Evolutionary conservation across 2,113 vertebrate species (phyloP), one percentile per base, ranked within the genome.

Genomic region (Ornithorhynchus anatinus): DNA sequence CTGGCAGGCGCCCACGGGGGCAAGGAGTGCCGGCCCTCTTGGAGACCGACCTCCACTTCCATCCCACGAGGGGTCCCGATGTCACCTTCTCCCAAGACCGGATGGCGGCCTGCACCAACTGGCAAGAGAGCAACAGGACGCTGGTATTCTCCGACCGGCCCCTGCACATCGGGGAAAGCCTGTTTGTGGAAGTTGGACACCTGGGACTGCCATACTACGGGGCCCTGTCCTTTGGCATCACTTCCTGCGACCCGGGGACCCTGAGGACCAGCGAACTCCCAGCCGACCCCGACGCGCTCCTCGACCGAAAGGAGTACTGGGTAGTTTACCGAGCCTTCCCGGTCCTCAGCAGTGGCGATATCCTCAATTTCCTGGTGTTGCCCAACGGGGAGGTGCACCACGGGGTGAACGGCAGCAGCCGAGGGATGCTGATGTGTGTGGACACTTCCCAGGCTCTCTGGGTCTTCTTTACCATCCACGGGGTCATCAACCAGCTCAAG

Each of bases 251-350:
- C 91, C 98, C 98, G 0, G 93, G 96, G 40, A 93, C 88, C 44
- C 94, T 99, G n/a, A 92, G 96, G 40, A 94, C 96, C 3, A 92
- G 88, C 2, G 98, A 99, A 86, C 92, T 99, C 72, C 98, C 97
- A 0, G 94, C 95, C 1, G 96, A 99, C 86, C 97, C 97, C 0
- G 96, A 98, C 31, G 94, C 95, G 20, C 96, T 99, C 36, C 90
- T 99, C 85, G 97, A 99, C 89, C 96, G 97, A 20, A 98, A 98
- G 86, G 98, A 99, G 87, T 99, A 99, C 73, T 99, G 98, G 98
- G 98, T 99, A 80, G 95, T 99, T 70, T 96, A 96, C 82, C 89
- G 95, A 48, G 96, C 96, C 0, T 96, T 98, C 63, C 95, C 97
- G 0, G 93, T 95, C 40, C 94, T 95, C 51, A 94, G 86, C 87